Percentiles rank a stretch among this genome's conserved stretches.
These are phyloP conservation scores for Troglohyphantes excavatus DNA, from an alignment of 2,888 invertebrate species.

Conservation along the genomic window DNA sequence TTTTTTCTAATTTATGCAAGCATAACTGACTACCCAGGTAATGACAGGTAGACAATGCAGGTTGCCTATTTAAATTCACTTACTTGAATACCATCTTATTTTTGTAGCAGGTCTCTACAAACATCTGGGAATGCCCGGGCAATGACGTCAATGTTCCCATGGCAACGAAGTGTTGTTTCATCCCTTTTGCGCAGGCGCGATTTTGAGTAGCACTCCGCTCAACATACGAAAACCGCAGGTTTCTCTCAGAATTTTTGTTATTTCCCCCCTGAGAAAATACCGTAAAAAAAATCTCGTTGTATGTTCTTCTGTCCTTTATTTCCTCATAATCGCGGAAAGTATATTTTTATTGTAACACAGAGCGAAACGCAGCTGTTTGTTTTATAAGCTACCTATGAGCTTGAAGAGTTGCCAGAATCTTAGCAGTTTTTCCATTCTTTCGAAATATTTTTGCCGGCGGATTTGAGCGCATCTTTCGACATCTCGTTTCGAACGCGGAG, in stretches of 20 bases:
- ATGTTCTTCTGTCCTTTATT: not conserved
- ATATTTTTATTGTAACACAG: not conserved
- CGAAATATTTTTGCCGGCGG: not conserved
- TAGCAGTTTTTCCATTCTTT: not conserved
- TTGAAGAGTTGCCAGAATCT: not conserved
- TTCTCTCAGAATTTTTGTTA: conserved; percentile 30
- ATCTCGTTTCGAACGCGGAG: not conserved
- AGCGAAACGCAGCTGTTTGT: not conserved
- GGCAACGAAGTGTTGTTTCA: conserved; percentile 61
- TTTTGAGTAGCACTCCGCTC: conserved; percentile 36
- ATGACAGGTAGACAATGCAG: not conserved
- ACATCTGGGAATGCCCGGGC: conserved; percentile 74
- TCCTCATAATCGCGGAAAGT: not conserved
- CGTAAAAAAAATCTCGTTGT: not conserved
- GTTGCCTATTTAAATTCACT: conserved; percentile 51
- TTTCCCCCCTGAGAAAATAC: not conserved
- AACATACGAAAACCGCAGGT: conserved; percentile 39
- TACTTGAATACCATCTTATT: conserved; percentile 24
- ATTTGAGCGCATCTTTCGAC: not conserved
- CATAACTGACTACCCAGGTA: no score
- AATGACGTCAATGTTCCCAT: conserved; percentile 76
- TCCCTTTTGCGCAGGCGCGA: conserved; percentile 37
- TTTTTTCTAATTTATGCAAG: no score
- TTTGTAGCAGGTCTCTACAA: conserved; percentile 59
- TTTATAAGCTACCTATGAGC: not conserved